Evolutionary conservation across 2,888 invertebrate species (phyloP).

Genomic region (Meta bourneti): DNA sequence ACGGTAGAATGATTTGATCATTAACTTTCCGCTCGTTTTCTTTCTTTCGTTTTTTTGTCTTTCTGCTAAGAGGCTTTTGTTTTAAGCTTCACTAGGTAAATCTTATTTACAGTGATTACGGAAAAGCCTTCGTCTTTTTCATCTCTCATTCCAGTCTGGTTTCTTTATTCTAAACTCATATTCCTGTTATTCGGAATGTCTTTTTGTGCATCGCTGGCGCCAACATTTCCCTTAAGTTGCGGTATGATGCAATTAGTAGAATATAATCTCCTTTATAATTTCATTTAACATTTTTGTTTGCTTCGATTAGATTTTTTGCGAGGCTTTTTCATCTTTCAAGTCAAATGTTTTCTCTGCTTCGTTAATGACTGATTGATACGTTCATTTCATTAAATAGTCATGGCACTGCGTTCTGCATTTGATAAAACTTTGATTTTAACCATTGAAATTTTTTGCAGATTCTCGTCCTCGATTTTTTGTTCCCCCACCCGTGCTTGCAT

Average conservation of each 20-base stretch:
- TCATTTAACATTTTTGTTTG: slow-evolving; percentile 33
- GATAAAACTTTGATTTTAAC: not conserved
- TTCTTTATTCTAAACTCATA: slow-evolving; percentile 53
- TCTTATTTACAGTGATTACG: slow-evolving; percentile 67
- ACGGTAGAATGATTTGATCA: slow-evolving; percentile 59
- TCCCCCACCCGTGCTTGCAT: too few species aligned
- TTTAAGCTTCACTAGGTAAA: slow-evolving; percentile 63
- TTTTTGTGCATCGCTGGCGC: slow-evolving; percentile 47
- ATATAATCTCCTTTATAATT: slow-evolving; percentile 65
- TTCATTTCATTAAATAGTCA: slow-evolving; percentile 54
- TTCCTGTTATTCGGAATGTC: slow-evolving; percentile 39
- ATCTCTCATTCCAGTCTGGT: not conserved
- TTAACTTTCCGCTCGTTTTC: slow-evolving; percentile 45
- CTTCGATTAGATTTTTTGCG: not conserved
- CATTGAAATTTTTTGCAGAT: too few species aligned
- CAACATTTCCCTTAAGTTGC: slow-evolving; percentile 32
- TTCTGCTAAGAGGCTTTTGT: slow-evolving; percentile 50
- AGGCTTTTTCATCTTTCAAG: slow-evolving; percentile 8
- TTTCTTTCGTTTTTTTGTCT: not conserved
- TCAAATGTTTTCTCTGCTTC: slow-evolving; percentile 47
- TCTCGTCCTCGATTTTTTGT: too few species aligned
- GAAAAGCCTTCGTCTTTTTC: slow-evolving; percentile 18
- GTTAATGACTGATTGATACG: slow-evolving; percentile 52
- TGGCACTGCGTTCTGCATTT: not conserved
- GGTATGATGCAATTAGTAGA: slow-evolving; percentile 68